A percentile compares a stretch with the other conserved stretches of the same genome.
Evolutionary conservation across 1,140 invertebrate species (phyloP).

Genomic region (Whitmania pigra): DNA sequence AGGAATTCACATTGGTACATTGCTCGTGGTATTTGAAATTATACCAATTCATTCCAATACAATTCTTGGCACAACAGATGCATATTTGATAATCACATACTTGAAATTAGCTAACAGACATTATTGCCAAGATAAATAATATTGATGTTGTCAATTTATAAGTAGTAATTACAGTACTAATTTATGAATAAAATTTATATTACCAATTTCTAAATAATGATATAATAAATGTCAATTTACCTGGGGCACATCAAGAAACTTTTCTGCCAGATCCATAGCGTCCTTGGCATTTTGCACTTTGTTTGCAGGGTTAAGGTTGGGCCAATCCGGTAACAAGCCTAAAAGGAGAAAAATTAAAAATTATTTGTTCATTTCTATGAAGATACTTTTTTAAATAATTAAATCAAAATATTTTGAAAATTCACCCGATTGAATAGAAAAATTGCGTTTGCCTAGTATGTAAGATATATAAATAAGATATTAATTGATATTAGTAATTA

Average conservation of each 20-base stretch:
- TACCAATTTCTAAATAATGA: too few relatives aligned
- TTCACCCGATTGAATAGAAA: neutral
- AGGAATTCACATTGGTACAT: too few relatives aligned
- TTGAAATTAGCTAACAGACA: too few relatives aligned
- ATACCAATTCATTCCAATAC: too few relatives aligned
- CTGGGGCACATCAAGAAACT: conserved; percentile 74
- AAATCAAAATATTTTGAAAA: neutral
- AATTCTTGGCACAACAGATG: too few relatives aligned
- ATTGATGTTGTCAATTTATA: too few relatives aligned
- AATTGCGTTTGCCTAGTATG: too few relatives aligned
- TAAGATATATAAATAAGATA: neutral
- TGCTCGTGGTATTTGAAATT: too few relatives aligned
- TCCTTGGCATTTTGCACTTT: conserved; percentile 71
- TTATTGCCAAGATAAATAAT: too few relatives aligned
- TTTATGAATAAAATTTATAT: too few relatives aligned
- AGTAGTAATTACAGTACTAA: too few relatives aligned
- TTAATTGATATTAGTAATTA: neutral
- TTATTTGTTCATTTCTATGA: neutral
- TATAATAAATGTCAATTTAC: neutral
- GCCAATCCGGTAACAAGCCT: conserved; percentile 75
- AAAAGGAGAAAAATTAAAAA: neutral
- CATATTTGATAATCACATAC: too few relatives aligned
- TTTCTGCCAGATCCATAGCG: conserved; percentile 79
- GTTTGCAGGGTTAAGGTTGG: conserved; percentile 70
- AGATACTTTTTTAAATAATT: neutral